Evolutionary conservation across 2,797 vertebrate genomes (phyloP), one percentile per base, ranked within the genome.

Genomic region (Sebastes iracundus): DNA sequence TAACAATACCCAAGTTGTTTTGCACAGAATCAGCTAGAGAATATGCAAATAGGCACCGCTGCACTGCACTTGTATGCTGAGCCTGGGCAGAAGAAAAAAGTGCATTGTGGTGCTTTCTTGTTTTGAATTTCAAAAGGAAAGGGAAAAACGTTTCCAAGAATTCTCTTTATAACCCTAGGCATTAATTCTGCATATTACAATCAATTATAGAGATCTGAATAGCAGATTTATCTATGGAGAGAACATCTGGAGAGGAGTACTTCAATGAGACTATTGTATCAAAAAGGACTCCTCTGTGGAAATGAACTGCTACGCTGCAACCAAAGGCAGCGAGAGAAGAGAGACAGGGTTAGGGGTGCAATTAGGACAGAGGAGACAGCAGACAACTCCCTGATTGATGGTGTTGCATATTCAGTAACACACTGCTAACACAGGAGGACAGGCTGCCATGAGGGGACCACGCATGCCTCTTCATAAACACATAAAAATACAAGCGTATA

Each of bases 131-230:
- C 93, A 95, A 96, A 96, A 93, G 91, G 85, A 93, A 90, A 91
- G 81, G 33, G 72, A 88, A 91, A 91, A 88, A 89, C 68, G 83
- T 86, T 87, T 90, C 91, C 84, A 89, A 92, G 90, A 89, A 94
- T 91, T 94, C 93, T 92, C 90, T 95, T 95, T 93, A 93, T 93
- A 93, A 94, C 92, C 94, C 81, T 69, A 83, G 86, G 93, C 91
- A 95, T 95, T 93, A 94, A 95, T 94, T 94, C 92, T 95, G 92
- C 93, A 95, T 94, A 94, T 93, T 95, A 95, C 85, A 91, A 94
- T 94, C 94, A 95, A 95, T 95, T 95, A 95, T 93, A 95, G 87
- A 94, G 93, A 95, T 95, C 90, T 94, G 94, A 95, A 96, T 93
- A 93, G 82, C 77, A 90, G 86, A 92, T 94, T 93, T 93, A 92